Conservation (phyloP, 1,140 invertebrate species). For the Portunus trituberculatus region DNA sequence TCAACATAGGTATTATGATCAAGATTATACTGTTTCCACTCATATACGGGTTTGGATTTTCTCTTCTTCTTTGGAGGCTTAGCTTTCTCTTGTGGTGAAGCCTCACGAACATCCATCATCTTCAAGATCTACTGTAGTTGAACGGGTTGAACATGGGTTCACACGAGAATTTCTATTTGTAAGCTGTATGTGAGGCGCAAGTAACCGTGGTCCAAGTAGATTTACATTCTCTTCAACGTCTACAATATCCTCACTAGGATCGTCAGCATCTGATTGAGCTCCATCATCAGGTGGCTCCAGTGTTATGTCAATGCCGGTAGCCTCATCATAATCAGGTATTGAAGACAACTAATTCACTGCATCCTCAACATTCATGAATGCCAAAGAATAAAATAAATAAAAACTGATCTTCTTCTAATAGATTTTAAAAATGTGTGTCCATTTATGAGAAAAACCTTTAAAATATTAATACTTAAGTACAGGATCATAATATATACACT, state of each 20-base stretch:
- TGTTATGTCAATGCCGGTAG: conserved; percentile 26
- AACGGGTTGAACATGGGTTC: conserved; percentile 2
- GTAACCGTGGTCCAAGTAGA: conserved; percentile 32
- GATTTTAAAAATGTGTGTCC: background rate
- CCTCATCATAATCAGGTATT: conserved; percentile 32
- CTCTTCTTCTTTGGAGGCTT: background rate
- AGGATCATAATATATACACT: conserved; percentile 7
- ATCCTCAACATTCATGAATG: conserved; percentile 30
- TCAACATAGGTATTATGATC: no score
- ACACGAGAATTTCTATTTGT: conserved; percentile 36
- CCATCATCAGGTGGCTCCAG: conserved; percentile 39
- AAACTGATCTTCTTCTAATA: background rate
- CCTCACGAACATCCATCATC: background rate
- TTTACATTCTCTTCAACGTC: conserved; percentile 43
- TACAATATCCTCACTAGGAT: conserved; percentile 33
- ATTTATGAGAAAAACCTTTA: background rate
- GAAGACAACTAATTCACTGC: background rate
- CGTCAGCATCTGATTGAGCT: conserved; percentile 25
- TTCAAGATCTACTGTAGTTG: background rate
- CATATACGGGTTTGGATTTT: background rate
- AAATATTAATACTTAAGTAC: background rate
- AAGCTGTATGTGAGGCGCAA: conserved; percentile 15
- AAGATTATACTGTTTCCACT: conserved; percentile 1
- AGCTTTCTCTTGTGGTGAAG: background rate
- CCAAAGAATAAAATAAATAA: background rate